Conservation (phyloP, 1,140 invertebrate genomes). For the Chironomus tepperi region DNA sequence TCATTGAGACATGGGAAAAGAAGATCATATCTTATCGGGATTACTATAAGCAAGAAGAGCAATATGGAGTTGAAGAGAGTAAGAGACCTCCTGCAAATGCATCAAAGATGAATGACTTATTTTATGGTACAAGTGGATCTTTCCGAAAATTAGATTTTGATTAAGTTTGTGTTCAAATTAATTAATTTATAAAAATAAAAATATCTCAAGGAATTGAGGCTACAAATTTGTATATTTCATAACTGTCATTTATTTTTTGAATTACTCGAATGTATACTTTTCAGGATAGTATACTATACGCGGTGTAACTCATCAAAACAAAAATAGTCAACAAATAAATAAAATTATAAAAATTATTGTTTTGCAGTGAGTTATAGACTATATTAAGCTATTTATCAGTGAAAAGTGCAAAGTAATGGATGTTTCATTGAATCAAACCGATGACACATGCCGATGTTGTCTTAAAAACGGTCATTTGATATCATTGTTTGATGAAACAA, state of each 20-base stretch:
- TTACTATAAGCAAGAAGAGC: conserved; percentile 40
- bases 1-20: conserved; percentile 28
- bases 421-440: background rate
- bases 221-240: background rate
- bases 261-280: background rate
- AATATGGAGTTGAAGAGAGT: conserved; percentile 47
- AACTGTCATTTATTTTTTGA: background rate
- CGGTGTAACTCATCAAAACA: background rate
- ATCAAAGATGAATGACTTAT: conserved; percentile 32
- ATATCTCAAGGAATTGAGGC: no score
- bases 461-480: background rate
- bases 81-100: conserved; percentile 43
- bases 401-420: background rate
- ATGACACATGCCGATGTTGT: background rate
- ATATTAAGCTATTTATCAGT: background rate
- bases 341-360: background rate
- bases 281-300: background rate
- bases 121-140: conserved; percentile 49
- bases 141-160: conserved; percentile 38
- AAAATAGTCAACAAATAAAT: background rate
- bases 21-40: conserved; percentile 11
- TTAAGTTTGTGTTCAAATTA: background rate
- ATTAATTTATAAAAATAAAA: background rate
- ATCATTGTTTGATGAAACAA: background rate
- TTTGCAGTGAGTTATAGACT: background rate